These are phyloP conservation scores for Chromobotia macracanthus DNA, from an alignment of 2,797 vertebrate species.

Conservation along the genomic window DNA sequence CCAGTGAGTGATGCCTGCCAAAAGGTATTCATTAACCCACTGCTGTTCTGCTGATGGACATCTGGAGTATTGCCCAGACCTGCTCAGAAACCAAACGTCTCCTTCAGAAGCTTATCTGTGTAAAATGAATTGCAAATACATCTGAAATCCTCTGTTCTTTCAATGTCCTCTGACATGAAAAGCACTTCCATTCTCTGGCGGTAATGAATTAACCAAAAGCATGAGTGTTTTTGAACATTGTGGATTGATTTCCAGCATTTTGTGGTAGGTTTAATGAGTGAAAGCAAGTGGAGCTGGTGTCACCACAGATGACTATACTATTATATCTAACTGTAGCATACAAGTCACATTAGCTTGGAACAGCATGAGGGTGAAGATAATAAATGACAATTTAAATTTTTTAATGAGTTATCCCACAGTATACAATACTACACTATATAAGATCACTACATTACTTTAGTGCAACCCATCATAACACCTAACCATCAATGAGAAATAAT, in stretches of 20 bases:
- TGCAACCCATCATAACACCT: neutral
- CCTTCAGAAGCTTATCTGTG: constrained; percentile 36
- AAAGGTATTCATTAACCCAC: constrained; percentile 34
- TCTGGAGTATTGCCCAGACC: constrained; percentile 53
- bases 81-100: constrained; percentile 51
- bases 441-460: neutral
- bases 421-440: neutral
- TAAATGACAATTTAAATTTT: neutral
- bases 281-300: neutral
- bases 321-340: neutral
- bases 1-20: constrained; percentile 26
- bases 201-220: constrained; percentile 24
- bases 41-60: constrained; percentile 9
- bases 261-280: neutral
- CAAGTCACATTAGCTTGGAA: no score
- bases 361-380: no score
- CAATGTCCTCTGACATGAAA: constrained; percentile 15
- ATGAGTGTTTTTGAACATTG: neutral
- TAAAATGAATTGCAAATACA: constrained; percentile 55
- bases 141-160: constrained; percentile 27
- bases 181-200: constrained; percentile 8
- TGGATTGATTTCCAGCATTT: neutral
- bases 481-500: constrained; percentile 3
- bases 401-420: neutral
- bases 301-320: neutral